Conservation (phyloP, 2,113 vertebrate species). For the Polyodon spathula region DNA sequence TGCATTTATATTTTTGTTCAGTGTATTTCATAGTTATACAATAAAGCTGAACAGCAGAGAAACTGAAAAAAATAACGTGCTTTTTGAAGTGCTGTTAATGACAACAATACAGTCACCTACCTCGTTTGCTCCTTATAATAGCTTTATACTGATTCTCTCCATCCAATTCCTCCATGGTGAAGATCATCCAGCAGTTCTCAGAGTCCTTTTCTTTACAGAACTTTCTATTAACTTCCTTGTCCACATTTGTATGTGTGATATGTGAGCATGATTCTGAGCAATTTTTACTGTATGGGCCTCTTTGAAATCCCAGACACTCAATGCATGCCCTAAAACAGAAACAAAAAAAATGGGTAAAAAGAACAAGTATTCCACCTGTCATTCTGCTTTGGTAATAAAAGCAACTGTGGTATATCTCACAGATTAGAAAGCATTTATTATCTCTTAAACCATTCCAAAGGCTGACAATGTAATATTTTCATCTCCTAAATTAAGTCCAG, state of each 20-base stretch:
- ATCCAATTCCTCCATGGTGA: conserved; percentile 48
- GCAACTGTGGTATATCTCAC: too few relatives aligned
- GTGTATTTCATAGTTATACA: too few relatives aligned
- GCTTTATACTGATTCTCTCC: conserved; percentile 49
- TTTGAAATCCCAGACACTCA: conserved; percentile 59
- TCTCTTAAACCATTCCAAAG: too few relatives aligned
- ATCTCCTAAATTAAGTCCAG: too few relatives aligned
- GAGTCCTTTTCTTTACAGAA: conserved; percentile 67
- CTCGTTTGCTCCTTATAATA: conserved; percentile 38
- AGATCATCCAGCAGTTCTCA: conserved; percentile 72
- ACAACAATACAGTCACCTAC: conserved; percentile 31
- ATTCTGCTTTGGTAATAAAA: too few relatives aligned
- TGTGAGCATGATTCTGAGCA: conserved; percentile 45
- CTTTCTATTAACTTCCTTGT: not conserved
- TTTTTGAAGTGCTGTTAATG: too few relatives aligned
- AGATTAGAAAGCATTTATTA: too few relatives aligned
- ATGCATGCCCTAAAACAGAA: conserved; percentile 62
- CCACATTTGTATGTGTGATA: fast-evolving
- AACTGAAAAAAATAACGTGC: too few relatives aligned
- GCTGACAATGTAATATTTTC: too few relatives aligned
- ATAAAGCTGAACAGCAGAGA: too few relatives aligned
- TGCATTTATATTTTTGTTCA: too few relatives aligned
- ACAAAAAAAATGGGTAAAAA: not conserved
- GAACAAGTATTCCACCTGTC: not conserved
- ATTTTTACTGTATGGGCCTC: conserved; percentile 51